Base-by-base conservation (phyloP, 2,113 vertebrate genomes). In the Neodontobutis hainanensis region DNA sequence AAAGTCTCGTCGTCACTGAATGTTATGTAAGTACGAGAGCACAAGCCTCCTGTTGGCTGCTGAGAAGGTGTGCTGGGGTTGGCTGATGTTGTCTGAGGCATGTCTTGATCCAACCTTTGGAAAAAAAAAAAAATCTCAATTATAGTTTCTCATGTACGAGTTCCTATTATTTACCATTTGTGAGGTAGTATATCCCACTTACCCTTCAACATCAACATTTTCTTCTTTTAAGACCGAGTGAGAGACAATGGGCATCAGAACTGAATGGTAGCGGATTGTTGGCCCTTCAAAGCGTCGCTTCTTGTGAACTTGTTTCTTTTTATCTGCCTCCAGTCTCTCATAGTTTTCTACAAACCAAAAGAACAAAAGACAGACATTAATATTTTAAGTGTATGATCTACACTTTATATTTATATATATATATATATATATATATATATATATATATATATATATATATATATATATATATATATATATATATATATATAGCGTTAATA, bases 231-330 rank as follows among this genome's bases (percentile, higher is more conserved):
- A 76, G 46, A 89, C 87, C 0, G 91, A 82, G 64, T 96, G 95
- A 0, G 94, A 94, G 35, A 97, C 8, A 0, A 98, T 89, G 0
- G 96, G 97, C 94, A 96, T 97, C 5, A 95, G 93, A 63, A 97
- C 86, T 0, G 97, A 99, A 60, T 97, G 95, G 78, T 95, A 98
- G 0, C 96, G 95, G 77, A 99, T 94, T 1, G 93, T 93, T 0
- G 97, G 96, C 5, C 97, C 97, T 4, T 95, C 92, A 1, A 96
- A 96, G 6, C 93, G 92, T 0, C 94, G 82, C 75, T 97, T 98
- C 92, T 99, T 98, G 67, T 96, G 94, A 3, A 98, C 97, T 61
- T 98, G 97, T 86, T 98, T 97, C 93, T 98, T 99, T 85, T 97
- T 99, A 81, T 99, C 96, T 0, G 97, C 97, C 61, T 98, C 97